A percentile compares a stretch with the other conserved stretches of the same genome.
These are phyloP conservation scores for Heliconius melpomene DNA, from an alignment of 1,140 invertebrate species.

Conservation along the genomic window DNA sequence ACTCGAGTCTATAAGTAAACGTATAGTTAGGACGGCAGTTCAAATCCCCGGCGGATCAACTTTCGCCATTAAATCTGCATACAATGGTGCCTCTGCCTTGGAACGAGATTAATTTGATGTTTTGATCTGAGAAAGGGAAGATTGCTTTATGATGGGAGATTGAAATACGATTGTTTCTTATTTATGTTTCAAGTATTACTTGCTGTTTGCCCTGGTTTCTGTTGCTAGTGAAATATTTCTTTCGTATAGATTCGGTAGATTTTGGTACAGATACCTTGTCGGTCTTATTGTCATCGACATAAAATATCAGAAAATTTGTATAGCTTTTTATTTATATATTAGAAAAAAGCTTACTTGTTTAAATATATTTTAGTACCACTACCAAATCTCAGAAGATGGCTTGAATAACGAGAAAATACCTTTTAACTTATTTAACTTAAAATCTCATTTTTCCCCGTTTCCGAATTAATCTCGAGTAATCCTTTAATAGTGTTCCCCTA, in stretches of 20 bases:
- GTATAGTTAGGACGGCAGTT: background rate
- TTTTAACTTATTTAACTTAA: too few species aligned
- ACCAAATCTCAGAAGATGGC: too few species aligned
- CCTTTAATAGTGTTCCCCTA: too few species aligned
- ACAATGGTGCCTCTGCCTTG: slow-evolving; percentile 9
- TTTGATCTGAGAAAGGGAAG: slow-evolving; percentile 7
- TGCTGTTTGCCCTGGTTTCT: background rate
- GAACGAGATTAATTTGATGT: slow-evolving; percentile 11
- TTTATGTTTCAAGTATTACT: background rate
- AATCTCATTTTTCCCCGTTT: too few species aligned
- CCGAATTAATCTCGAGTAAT: too few species aligned
- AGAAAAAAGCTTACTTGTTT: too few species aligned
- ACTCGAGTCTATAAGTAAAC: background rate
- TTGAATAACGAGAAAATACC: too few species aligned
- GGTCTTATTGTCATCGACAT: too few species aligned
- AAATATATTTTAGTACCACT: too few species aligned
- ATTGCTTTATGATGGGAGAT: background rate
- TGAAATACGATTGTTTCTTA: background rate
- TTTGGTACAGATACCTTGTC: too few species aligned
- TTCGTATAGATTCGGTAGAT: background rate
- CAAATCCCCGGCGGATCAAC: background rate
- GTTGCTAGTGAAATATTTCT: background rate
- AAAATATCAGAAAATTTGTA: too few species aligned
- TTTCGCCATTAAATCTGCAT: slow-evolving; percentile 15
- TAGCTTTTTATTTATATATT: too few species aligned